Evolutionary conservation across 2,113 vertebrate genomes (phyloP).

Genomic region (Leptobrachium leishanense): DNA sequence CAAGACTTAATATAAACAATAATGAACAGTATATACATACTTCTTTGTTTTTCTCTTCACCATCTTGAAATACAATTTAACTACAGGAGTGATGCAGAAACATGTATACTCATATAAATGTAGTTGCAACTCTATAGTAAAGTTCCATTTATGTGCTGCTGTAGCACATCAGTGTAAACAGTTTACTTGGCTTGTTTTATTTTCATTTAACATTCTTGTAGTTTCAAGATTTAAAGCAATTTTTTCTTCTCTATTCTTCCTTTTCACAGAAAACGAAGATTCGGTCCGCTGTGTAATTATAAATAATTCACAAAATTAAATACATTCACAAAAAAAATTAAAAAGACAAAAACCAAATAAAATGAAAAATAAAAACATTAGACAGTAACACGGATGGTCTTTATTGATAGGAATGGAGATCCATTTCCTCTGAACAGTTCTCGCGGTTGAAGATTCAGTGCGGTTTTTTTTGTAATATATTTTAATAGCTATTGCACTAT

Average conservation of each 20-base stretch:
- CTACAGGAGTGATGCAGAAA: constrained; percentile 84
- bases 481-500: constrained; percentile 97
- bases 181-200: constrained; percentile 98
- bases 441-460: constrained; percentile 98
- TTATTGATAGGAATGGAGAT: constrained; percentile 96
- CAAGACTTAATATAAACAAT: constrained; percentile 99
- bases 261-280: constrained; percentile 99
- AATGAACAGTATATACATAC: constrained; percentile 99
- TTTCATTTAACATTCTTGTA: constrained; percentile 98
- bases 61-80: constrained; percentile 82
- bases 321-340: constrained; percentile 99
- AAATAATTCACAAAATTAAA: constrained; percentile 99
- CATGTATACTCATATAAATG: constrained; percentile 92
- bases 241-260: constrained; percentile 86
- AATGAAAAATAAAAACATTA: constrained; percentile 56
- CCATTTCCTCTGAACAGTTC: constrained; percentile 88
- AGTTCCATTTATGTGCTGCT: constrained; percentile 85
- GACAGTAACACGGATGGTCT: constrained; percentile 85
- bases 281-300: constrained; percentile 97
- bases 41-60: constrained; percentile 76
- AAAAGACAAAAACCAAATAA: constrained; percentile 99
- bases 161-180: constrained; percentile 98
- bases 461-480: constrained; percentile 81
- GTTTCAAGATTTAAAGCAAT: constrained; percentile 97
- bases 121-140: constrained; percentile 91